Evolutionary conservation across 2,113 vertebrate genomes (phyloP), one percentile per base, ranked within the genome.

Genomic region (Neomonachus schauinslandi): DNA sequence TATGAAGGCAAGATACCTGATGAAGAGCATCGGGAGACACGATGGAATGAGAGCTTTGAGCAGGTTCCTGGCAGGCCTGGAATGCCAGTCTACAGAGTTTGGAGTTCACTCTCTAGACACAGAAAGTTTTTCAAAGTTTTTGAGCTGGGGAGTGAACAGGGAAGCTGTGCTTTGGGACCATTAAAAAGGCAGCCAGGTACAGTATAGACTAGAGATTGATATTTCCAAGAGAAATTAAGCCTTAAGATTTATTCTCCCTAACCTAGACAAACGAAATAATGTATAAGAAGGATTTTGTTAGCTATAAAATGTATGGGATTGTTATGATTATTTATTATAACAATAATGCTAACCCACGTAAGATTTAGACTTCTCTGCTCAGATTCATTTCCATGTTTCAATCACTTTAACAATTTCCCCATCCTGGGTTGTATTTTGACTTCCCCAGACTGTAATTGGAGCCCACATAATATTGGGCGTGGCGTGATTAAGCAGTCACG

Each of bases 271-370:
- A 96, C 24, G 92, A 81, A 93, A 83, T 59, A 7, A 57, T 96
- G 84, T 81, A 33, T 51, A 96, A 97, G 98, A 97, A 98, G 89
- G 84, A 96, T 97, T 97, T 90, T n/a, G 97, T 91, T 89, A 86
- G 74, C 92, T 72, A 49, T 94, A 85, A 92, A 97, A 98, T 96
- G 94, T 80, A 97, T 97, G 96, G 94, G 94, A 96, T 96, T 88
- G 42, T 97, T 97, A 67, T 11, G 84, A 74, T 98, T 98, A 98
- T 98, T 98, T 97, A 98, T 98, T 83, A 77, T 39, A 93, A 97
- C 95, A 97, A 93, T 98, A 97, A 97, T 91, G 80, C 76, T 77
- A 92, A 91, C 69, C 87, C 87, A 80, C 71, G 97, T 95, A 90
- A 98, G 97, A 98, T 98, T 96, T 96, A 98, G 94, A n/a, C 92